Conservation (phyloP, 2,113 vertebrate species). For the Odocoileus hemionus region DNA sequence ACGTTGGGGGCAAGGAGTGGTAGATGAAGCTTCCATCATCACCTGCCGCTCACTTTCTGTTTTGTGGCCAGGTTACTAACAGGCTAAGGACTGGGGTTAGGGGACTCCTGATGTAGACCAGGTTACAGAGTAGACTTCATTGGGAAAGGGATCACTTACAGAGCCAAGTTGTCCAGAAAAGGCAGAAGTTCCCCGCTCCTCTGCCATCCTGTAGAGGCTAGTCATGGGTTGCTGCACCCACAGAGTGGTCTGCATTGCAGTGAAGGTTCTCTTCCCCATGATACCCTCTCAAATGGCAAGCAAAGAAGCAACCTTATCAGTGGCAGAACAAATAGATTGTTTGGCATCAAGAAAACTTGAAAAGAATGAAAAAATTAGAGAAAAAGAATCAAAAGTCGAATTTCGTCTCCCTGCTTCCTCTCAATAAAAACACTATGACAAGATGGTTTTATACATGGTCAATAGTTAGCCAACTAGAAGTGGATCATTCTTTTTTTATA, state of each 20-base stretch:
- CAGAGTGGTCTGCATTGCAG: neutral
- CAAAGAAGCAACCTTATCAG: neutral
- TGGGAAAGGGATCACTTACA: neutral
- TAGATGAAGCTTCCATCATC: neutral
- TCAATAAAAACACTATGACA: neutral
- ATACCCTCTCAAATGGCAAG: neutral
- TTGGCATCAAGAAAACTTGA: neutral
- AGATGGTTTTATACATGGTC: neutral
- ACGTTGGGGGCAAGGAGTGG: neutral
- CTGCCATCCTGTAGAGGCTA: neutral
- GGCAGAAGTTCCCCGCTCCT: neutral
- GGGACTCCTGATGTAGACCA: neutral
- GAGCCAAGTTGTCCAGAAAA: neutral
- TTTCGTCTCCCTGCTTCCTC: neutral
- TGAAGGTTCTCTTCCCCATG: neutral
- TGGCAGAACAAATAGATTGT: neutral
- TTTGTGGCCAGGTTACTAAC: neutral
- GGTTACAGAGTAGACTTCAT: neutral
- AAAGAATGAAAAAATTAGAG: neutral
- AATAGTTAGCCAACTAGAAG: neutral
- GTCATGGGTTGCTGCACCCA: rapidly evolving
- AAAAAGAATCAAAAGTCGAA: neutral
- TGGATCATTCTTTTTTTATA: neutral
- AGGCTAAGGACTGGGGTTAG: neutral
- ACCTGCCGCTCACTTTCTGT: neutral